phyloP scores from a whole-genome alignment of 2,888 invertebrate species.

The Rhorus exstirpatorius region DNA sequence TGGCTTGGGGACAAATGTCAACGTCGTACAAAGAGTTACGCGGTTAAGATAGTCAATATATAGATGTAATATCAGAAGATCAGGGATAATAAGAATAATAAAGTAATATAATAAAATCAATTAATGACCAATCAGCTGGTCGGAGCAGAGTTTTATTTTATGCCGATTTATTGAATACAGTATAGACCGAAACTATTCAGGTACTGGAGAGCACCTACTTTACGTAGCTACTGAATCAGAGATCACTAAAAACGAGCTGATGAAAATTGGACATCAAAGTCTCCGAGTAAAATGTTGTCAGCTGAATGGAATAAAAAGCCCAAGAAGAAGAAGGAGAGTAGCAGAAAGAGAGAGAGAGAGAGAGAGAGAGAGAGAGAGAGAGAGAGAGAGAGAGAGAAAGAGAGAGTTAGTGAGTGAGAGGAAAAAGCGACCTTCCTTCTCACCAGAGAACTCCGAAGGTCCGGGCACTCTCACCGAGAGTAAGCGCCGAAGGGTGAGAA shows the following conservation, averaged over 20 bases:
- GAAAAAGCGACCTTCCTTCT: neutral
- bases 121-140: too few species aligned
- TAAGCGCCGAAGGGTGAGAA: constrained; percentile 72
- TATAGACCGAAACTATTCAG: neutral
- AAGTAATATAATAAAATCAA: too few species aligned
- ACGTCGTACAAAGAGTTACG: too few species aligned
- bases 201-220: neutral
- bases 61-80: too few species aligned
- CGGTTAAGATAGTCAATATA: too few species aligned
- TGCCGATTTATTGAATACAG: neutral
- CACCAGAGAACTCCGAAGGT: constrained; percentile 40
- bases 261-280: constrained; percentile 2
- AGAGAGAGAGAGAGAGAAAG: constrained; percentile 51
- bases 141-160: neutral
- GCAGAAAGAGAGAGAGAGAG: too few species aligned
- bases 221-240: neutral
- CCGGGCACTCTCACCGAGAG: constrained; percentile 43
- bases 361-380: constrained; percentile 35
- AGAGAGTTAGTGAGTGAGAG: too few species aligned
- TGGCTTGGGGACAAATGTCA: too few species aligned
- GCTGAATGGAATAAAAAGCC: constrained; percentile 42
- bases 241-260: constrained; percentile 23
- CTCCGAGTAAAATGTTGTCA: constrained; percentile 47
- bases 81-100: too few species aligned
- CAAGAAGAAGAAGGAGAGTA: constrained; percentile 20